These are phyloP conservation scores for Myxocyprinus asiaticus DNA, from an alignment of 2,113 vertebrate species.

Conservation along the genomic window DNA sequence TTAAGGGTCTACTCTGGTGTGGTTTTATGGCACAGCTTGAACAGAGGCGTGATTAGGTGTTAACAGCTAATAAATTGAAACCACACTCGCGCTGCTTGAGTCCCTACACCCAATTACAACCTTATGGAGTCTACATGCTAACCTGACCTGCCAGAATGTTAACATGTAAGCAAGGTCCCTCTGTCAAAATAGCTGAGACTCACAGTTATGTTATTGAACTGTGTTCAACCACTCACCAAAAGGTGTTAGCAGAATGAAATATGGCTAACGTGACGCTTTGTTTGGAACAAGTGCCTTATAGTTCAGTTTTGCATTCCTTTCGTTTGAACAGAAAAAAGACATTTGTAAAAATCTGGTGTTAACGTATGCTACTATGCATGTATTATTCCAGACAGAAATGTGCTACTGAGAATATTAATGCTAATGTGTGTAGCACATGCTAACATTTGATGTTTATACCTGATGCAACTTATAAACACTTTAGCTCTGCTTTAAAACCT, in stretches of 20 bases:
- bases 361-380: neutral
- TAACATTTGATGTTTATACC: neutral
- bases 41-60: conserved; percentile 68
- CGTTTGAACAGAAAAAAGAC: neutral
- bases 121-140: conserved; percentile 63
- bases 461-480: neutral
- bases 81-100: conserved; percentile 53
- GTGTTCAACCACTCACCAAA: conserved; percentile 52
- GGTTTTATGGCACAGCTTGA: conserved; percentile 57
- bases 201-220: neutral
- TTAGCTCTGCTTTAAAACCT: too few species aligned
- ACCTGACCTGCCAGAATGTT: too few species aligned
- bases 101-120: conserved; percentile 64
- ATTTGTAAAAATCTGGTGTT: conserved; percentile 9
- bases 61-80: conserved; percentile 79
- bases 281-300: neutral
- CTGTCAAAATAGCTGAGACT: neutral
- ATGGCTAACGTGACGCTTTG: conserved; percentile 8
- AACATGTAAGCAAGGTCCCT: too few species aligned
- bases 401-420: neutral
- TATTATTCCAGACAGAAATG: neutral
- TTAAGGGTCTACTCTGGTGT: conserved; percentile 58
- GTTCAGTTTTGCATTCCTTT: neutral
- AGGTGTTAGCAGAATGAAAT: conserved; percentile 54
- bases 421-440: neutral